Percentiles rank a stretch among this genome's conserved stretches.
These are phyloP conservation scores for Botrylloides violaceus DNA, from an alignment of 23 tunicate genomes.

Conservation along the genomic window DNA sequence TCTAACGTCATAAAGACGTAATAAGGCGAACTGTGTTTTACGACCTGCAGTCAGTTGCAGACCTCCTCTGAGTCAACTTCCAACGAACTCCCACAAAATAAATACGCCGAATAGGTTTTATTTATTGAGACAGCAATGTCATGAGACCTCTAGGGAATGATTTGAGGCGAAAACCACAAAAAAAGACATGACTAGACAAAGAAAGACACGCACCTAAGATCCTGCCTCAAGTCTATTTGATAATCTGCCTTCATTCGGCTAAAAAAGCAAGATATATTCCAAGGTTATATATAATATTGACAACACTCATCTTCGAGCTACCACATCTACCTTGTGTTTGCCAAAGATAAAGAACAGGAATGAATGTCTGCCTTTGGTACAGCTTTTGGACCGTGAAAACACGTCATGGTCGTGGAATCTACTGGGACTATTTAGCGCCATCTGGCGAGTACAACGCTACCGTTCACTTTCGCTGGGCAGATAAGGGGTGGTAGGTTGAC, in stretches of 20 bases:
- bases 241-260: too few species aligned
- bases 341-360: background rate
- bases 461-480: too few species aligned
- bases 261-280: too few species aligned
- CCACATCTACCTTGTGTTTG: conserved; percentile 1
- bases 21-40: too few species aligned
- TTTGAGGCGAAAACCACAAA: too few species aligned
- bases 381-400: conserved; percentile 1
- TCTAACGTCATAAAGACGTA: too few species aligned
- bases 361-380: background rate
- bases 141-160: background rate
- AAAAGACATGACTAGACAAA: too few species aligned
- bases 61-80: background rate
- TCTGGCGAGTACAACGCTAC: background rate
- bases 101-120: background rate
- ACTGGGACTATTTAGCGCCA: background rate
- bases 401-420: background rate
- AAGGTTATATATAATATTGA: too few species aligned
- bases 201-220: too few species aligned
- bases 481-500: too few species aligned
- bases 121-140: background rate
- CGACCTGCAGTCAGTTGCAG: background rate
- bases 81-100: background rate
- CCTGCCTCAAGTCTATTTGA: too few species aligned
- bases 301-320: background rate